phyloP scores from a whole-genome alignment of 2,797 vertebrate species.

The Myripristis jacobus region DNA sequence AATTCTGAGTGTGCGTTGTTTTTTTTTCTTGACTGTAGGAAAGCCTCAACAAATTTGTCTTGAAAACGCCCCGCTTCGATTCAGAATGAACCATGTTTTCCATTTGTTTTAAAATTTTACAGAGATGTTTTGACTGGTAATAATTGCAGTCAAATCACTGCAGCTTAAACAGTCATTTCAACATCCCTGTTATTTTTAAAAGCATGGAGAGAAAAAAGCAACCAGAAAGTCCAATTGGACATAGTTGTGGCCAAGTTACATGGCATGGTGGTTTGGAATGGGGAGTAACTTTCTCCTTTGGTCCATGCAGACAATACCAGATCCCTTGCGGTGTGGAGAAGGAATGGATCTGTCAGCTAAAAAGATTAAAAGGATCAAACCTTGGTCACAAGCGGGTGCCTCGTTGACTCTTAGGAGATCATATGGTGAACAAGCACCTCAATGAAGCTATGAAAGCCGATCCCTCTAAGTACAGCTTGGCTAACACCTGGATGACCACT shows the following conservation, averaged over 20 bases:
- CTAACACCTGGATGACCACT: conserved; percentile 66
- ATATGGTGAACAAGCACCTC: conserved; percentile 57
- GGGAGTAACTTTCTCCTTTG: conserved; percentile 66
- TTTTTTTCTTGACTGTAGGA: conserved; percentile 46
- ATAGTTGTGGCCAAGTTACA: conserved; percentile 78
- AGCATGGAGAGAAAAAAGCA: conserved; percentile 27
- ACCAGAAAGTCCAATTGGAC: conserved; percentile 59
- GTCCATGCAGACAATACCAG: conserved; percentile 71
- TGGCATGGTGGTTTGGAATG: conserved; percentile 67
- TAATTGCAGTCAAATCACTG: conserved; percentile 48
- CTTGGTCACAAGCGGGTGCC: conserved; percentile 50
- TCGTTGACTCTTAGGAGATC: conserved; percentile 43
- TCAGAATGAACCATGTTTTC: conserved; percentile 43
- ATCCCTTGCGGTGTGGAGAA: conserved; percentile 65
- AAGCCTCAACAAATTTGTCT: conserved; percentile 50
- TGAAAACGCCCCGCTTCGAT: conserved; percentile 34
- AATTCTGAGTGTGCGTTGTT: conserved; percentile 35
- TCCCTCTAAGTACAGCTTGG: conserved; percentile 8
- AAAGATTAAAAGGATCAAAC: conserved; percentile 72
- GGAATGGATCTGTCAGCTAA: conserved; percentile 77
- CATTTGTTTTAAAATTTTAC: conserved; percentile 47
- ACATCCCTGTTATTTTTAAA: conserved; percentile 72
- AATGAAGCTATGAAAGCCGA: conserved; percentile 47
- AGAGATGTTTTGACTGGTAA: conserved; percentile 60
- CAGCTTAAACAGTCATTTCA: conserved; percentile 48